These are phyloP conservation scores for Bombus pascuorum DNA, from an alignment of 1,140 invertebrate genomes.

Conservation along the genomic window DNA sequence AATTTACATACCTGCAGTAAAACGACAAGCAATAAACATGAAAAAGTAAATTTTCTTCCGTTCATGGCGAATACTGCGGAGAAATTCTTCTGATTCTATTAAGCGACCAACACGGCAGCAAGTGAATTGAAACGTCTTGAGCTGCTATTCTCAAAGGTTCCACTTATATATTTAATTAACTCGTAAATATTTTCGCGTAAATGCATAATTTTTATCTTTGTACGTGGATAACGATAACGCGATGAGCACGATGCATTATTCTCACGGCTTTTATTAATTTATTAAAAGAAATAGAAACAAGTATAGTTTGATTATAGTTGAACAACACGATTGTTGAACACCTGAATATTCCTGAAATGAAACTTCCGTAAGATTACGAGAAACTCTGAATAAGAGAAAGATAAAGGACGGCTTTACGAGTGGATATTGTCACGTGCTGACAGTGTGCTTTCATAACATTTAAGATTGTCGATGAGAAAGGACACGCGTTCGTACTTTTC, in stretches of 20 bases:
- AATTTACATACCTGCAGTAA: not conserved
- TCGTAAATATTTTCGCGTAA: not conserved
- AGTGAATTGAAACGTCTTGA: too few species aligned
- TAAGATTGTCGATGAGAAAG: not conserved
- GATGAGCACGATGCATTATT: not conserved
- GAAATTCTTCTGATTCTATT: not conserved
- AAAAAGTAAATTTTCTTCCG: not conserved
- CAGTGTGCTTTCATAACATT: not conserved
- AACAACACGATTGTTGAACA: not conserved
- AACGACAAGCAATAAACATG: not conserved
- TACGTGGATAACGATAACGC: not conserved
- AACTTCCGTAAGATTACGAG: not conserved
- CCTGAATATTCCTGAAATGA: not conserved
- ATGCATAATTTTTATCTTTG: not conserved
- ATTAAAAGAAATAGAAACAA: not conserved
- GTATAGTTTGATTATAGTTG: too few species aligned
- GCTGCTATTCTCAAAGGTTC: not conserved
- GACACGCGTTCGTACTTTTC: not conserved
- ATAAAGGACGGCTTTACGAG: not conserved
- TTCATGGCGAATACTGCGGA: not conserved
- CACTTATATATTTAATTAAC: slow-evolving; percentile 17
- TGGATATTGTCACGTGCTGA: not conserved
- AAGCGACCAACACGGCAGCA: not conserved
- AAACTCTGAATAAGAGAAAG: not conserved
- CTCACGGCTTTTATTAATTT: not conserved